Conservation (phyloP, 1,140 invertebrate species). For the Thaumetopoea pityocampa region DNA sequence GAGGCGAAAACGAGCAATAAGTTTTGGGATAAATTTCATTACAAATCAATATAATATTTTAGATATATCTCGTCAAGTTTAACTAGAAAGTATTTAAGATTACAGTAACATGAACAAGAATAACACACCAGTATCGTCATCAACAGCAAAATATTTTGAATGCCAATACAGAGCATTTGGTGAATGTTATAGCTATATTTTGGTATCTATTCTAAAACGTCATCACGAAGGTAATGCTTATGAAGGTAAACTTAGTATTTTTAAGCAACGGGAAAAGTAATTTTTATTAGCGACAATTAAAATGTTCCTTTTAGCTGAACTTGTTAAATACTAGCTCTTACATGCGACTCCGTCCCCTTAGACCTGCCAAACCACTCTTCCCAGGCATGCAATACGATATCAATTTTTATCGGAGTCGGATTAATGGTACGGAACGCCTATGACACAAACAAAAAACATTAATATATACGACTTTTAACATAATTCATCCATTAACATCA, state of each 20-base stretch:
- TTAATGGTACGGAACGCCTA: too few species aligned
- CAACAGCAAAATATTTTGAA: conserved; percentile 28
- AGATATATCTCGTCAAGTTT: conserved; percentile 67
- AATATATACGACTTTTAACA: conserved; percentile 1
- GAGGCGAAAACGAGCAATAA: conserved; percentile 74
- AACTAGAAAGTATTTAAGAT: conserved; percentile 69
- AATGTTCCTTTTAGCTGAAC: too few species aligned
- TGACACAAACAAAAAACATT: neutral
- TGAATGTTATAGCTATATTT: conserved; percentile 9
- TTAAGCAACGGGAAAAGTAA: neutral
- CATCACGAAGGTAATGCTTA: conserved; percentile 4
- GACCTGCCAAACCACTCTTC: too few species aligned
- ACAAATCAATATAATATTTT: conserved; percentile 68
- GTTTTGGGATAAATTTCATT: conserved; percentile 68
- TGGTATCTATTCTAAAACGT: conserved; percentile 9
- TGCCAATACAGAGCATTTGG: conserved; percentile 10
- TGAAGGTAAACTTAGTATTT: neutral
- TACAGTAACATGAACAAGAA: conserved; percentile 74
- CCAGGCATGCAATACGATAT: too few species aligned
- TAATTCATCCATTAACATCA: neutral
- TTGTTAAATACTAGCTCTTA: too few species aligned
- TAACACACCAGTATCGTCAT: conserved; percentile 48
- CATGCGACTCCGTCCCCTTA: too few species aligned
- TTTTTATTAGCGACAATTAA: too few species aligned
- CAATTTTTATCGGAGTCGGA: too few species aligned